Evolutionary conservation across 2,113 vertebrate genomes (phyloP), one percentile per base, ranked within the genome.

Genomic region (Sorex araneus): DNA sequence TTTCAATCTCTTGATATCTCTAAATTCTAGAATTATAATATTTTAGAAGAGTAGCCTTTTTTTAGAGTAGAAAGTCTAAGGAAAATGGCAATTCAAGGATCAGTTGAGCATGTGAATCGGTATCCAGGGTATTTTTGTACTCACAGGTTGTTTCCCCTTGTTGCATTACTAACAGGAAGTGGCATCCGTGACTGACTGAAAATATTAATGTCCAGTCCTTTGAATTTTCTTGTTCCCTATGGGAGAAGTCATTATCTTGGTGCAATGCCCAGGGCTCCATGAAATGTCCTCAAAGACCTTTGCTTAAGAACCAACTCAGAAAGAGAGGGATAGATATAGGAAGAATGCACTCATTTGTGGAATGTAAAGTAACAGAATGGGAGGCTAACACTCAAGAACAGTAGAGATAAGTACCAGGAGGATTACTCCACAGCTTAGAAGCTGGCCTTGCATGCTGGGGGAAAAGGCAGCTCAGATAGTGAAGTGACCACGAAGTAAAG

Each of bases 141-240:
- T 75, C 47, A 36, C 2, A 1, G 11, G 4, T 15, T 27, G 11
- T 73, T 73, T 87, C 57, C 74, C n/a, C 28, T 13, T 67, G n/a
- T 18, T 67, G 19, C 30, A 8, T 63, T 79, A 57, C 32, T 47
- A 64, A 82, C 10, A 83, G 45, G 84, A 91, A 81, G 57, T n/a
- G 30, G 40, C 30, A 70, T 15, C 64, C 32, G 28, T 63, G 70
- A 77, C 77, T 92, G 87, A 94, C 60, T 80, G 79, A 69, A 91
- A 77, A 87, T 74, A 77, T 78, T 78, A 84, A 60, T 8, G 3
- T 63, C 36, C 6, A 10, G n/a, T n/a, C 3, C 12, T 63, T 92
- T 89, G 67, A 21, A 82, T 88, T 73, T 76, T 40, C 32, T 82
- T 32, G 34, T 45, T 71, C 32, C 25, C 2, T 19, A 30, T 45